Evolutionary conservation across 2,888 invertebrate species (phyloP), one percentile per base, ranked within the genome.

Genomic region (Chymomyza procnemis): DNA sequence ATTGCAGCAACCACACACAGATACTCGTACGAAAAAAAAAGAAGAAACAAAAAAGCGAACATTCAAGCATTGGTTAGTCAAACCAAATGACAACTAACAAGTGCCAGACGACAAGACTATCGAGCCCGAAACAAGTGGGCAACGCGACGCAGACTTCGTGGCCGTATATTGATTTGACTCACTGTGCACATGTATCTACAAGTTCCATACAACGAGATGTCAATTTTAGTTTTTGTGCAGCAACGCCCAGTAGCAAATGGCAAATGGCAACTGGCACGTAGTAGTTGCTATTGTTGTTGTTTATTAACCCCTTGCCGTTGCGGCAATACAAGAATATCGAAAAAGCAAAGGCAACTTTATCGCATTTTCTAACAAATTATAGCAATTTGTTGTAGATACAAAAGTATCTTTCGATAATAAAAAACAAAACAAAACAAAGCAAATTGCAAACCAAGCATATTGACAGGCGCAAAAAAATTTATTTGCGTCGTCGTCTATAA

Each of bases 351-450:
- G 34, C 54, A 59, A 64, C 68, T 67, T 64, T 21, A 30, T 60
- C 21, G 50, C 67, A 61, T 75, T 73, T 64, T 67, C 67, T 68
- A 76, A 64, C 50, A 76, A 76, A 71, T 76, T 68, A 67, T 67
- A 64, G 54, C 65, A 73, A 79, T 79, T 79, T 73, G 74, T 55
- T 59, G 58, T 47, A 66, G 61, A 69, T 71, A 56, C 57, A 57
- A 72, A 54, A 59, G 61, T 50, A 61, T 41, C 50, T 69, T 55
- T 72, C 50, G 54, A 69, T 75, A 26, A 26, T 26, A 26, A 26
- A 26, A 26, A 26, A 71, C 22, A 54, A 18, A 18, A 19, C 52
- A 18, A 54, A 54, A 54, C 26, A 54, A 41, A 12, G 12, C 3
- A 12, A 41, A 41, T 41, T 41, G 34, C 34, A 41, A 12, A 41